Percentiles rank a stretch among this genome's conserved stretches.
Evolutionary conservation across 2,113 vertebrate genomes (phyloP).

Genomic region (Mystacornis crossleyi): DNA sequence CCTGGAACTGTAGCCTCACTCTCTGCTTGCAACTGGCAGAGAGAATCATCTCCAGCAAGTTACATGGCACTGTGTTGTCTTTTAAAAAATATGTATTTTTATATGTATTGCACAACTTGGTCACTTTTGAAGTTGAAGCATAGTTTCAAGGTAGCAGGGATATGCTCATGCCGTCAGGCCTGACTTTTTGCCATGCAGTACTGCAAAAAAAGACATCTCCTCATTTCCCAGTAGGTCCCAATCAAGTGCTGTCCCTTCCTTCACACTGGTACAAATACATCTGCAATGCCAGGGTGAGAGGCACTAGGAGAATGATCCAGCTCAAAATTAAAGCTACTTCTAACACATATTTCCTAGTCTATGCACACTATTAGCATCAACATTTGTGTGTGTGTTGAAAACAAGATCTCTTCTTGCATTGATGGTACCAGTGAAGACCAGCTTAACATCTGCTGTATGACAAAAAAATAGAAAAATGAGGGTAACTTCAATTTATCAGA

Average conservation of each 20-base stretch:
- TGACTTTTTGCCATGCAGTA: background rate
- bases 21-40: background rate
- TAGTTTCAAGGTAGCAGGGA: background rate
- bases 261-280: accelerated
- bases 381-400: background rate
- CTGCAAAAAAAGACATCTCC: background rate
- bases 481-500: background rate
- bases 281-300: background rate
- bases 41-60: background rate
- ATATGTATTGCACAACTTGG: background rate
- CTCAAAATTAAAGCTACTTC: background rate
- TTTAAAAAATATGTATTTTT: background rate
- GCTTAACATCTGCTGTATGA: background rate
- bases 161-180: background rate
- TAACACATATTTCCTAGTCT: background rate
- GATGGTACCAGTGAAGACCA: background rate
- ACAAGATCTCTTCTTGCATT: background rate
- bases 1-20: background rate
- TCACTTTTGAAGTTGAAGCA: background rate
- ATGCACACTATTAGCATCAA: background rate
- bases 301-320: background rate
- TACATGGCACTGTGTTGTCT: background rate
- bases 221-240: background rate
- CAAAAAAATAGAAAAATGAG: background rate
- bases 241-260: background rate